Base-by-base conservation (phyloP, 2,113 vertebrate species). In the Carassius carassius region DNA sequence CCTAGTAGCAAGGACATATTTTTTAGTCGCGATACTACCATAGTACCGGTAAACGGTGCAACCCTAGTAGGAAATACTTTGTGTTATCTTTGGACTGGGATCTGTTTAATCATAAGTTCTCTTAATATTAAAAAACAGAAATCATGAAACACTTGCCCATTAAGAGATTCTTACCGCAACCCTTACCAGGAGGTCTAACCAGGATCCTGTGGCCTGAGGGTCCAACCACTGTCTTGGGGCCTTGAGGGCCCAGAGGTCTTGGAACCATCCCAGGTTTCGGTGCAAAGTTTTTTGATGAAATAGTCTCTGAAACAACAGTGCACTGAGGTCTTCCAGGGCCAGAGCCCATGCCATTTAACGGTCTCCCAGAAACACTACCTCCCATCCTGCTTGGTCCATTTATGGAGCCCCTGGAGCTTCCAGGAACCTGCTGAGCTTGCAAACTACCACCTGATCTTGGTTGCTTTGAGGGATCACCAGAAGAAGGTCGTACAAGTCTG, bases 231-330 rank as follows among this genome's bases (percentile, higher is more conserved):
- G 94, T 96, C 86, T 91, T 94, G 0, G 90, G 79, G 81, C 19
- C 90, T 91, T 84, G 91, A 8, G 91, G 90, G 10, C 44, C 44
- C 11, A 10, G 44, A 47, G 44, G 44, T 47, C 44, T 47, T 47
- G 54, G 70, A 72, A 92, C 90, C 70, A 85, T 89, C 79, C 94
- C 94, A 51, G 93, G 95, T 85, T 91, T 94, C 0, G 93, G 91
- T 73, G 94, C 91, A 17, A 98, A 93, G 91, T 97, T 97, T 92
- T 97, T 99, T 13, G 97, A 97, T 83, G 97, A 99, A 89, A 99
- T 98, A 14, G 98, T 99, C 93, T 99, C 98, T 0, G 98, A 96
- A 58, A 99, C 95, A 9, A 99, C 97, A 85, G 98, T 99, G 88
- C 98, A 99, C 79, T 92, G 96, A 3, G 96, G 96, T 92, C 91